Evolutionary conservation across 2,888 invertebrate species (phyloP).

Genomic region (Eugnorisma glareosa): DNA sequence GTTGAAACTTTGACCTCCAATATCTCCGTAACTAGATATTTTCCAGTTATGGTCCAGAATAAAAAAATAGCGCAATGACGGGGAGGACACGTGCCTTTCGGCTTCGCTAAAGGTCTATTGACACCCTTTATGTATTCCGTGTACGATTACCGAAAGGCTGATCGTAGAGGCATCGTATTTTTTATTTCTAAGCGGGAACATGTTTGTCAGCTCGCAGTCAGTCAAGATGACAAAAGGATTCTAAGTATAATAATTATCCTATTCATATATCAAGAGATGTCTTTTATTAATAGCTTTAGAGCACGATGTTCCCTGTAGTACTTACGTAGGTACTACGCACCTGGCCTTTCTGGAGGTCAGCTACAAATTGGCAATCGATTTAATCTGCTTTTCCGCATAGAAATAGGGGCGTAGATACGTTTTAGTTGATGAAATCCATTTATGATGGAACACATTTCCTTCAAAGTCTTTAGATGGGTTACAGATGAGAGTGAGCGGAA

Average conservation of each 20-base stretch:
- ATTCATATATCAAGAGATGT: not conserved
- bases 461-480: not conserved
- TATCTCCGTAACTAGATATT: too few species aligned
- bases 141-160: too few species aligned
- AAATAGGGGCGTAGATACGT: constrained; percentile 13
- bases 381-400: not conserved
- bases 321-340: not conserved
- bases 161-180: too few species aligned
- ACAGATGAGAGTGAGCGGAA: not conserved
- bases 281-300: not conserved
- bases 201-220: not conserved
- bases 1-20: too few species aligned
- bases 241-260: not conserved
- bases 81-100: too few species aligned
- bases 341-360: constrained; percentile 27
- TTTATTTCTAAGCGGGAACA: not conserved
- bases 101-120: too few species aligned
- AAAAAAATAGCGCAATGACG: too few species aligned
- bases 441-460: not conserved
- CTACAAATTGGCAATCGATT: constrained; percentile 34
- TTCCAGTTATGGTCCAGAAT: too few species aligned
- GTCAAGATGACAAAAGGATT: not conserved
- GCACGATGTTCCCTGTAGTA: not conserved
- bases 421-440: constrained; percentile 3
- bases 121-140: too few species aligned